These are phyloP conservation scores for Pangasius mekongensis DNA, from an alignment of 2,797 vertebrate species.

Conservation along the genomic window DNA sequence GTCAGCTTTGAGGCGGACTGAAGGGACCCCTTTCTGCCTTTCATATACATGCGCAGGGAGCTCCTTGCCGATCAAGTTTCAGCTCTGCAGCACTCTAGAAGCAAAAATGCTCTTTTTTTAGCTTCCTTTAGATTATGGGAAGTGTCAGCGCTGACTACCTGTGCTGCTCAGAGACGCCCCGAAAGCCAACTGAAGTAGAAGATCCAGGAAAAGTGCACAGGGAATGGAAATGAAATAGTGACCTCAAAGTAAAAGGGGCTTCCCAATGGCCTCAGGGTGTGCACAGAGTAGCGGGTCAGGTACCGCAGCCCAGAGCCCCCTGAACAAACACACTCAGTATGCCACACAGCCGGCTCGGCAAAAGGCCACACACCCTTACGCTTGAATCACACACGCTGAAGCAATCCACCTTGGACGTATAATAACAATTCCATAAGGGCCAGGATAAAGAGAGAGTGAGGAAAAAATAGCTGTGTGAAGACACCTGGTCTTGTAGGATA, in stretches of 20 bases:
- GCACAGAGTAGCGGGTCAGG: constrained; percentile 61
- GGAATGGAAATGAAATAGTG: constrained; percentile 59
- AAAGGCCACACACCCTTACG: constrained; percentile 48
- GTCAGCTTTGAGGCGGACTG: constrained; percentile 67
- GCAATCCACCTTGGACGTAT: constrained; percentile 51
- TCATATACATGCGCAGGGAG: constrained; percentile 60
- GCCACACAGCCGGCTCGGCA: constrained; percentile 39
- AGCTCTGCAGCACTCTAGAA: constrained; percentile 58
- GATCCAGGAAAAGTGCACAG: constrained; percentile 38
- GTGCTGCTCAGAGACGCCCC: constrained; percentile 68
- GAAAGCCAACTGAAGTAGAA: constrained; percentile 70
- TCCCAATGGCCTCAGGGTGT: constrained; percentile 61
- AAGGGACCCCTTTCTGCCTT: constrained; percentile 63
- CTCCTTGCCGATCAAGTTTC: constrained; percentile 73
- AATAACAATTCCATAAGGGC: constrained; percentile 44
- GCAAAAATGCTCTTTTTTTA: constrained; percentile 25
- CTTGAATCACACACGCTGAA: constrained; percentile 35
- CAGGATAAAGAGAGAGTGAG: constrained; percentile 38
- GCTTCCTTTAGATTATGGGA: constrained; percentile 33
- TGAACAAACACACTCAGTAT: constrained; percentile 47
- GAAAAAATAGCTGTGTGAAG: constrained; percentile 25
- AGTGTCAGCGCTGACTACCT: constrained; percentile 51
- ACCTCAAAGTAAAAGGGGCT: constrained; percentile 39
- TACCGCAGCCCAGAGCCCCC: constrained; percentile 24
- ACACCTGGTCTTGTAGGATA: constrained; percentile 24